Conservation (phyloP, 2,888 invertebrate genomes). For the Melanophora roralis region DNA sequence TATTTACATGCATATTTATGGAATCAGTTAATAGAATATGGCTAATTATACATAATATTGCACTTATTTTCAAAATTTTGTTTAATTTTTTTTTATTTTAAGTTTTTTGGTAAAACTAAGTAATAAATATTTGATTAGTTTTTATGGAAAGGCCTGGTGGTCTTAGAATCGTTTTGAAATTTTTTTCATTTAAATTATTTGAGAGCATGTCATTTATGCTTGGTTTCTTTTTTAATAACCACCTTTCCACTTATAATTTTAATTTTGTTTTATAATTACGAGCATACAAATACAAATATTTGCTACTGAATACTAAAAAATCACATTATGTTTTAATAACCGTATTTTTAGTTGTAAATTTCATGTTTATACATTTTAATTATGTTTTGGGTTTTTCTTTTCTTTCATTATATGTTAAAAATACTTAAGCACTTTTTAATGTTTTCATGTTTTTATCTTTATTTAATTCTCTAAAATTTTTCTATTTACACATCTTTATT, state of each 20-base stretch:
- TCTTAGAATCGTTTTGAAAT: no score
- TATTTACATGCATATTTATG: conserved; percentile 57
- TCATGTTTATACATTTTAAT: conserved; percentile 18
- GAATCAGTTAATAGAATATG: conserved; percentile 46
- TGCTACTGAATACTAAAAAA: conserved; percentile 59
- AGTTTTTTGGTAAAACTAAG: conserved; percentile 25
- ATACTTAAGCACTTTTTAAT: conserved; percentile 43
- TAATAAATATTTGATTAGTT: conserved; percentile 26
- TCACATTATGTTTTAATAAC: conserved; percentile 60
- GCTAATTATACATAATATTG: conserved; percentile 57
- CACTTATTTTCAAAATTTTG: conserved; percentile 46
- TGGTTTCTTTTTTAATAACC: conserved; percentile 9
- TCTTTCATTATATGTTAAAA: no score
- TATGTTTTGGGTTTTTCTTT: not conserved
- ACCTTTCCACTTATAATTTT: not conserved
- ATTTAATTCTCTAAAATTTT: conserved; percentile 29
- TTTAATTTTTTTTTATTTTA: conserved; percentile 23
- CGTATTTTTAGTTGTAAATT: conserved; percentile 20
- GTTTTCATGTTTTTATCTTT: not conserved
- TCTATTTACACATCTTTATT: conserved; percentile 39
- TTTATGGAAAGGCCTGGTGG: no score
- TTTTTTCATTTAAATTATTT: conserved; percentile 51
- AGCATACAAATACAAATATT: conserved; percentile 39
- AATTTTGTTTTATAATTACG: not conserved
- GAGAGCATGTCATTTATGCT: conserved; percentile 5